Conservation (phyloP, 2,797 vertebrate genomes). For the Echeneis naucrates region DNA sequence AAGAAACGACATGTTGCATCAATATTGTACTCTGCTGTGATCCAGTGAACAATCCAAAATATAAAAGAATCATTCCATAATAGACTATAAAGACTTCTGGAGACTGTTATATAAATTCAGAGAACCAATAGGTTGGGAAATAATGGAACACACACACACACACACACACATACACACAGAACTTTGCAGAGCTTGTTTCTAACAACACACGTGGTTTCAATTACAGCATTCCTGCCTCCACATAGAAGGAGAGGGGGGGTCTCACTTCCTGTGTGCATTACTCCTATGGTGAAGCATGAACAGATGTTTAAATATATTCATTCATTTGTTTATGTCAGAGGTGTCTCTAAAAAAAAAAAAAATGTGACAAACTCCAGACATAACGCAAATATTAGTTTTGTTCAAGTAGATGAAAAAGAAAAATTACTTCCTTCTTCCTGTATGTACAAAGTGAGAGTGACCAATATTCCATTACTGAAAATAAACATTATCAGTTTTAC, state of each 20-base stretch:
- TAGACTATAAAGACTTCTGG: constrained; percentile 29
- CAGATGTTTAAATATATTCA: constrained; percentile 76
- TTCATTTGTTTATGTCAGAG: constrained; percentile 72
- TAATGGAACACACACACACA: constrained; percentile 26
- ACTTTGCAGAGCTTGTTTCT: constrained; percentile 66
- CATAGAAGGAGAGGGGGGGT: constrained; percentile 72
- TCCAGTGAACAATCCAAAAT: constrained; percentile 3
- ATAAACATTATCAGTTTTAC: background rate
- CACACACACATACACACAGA: background rate
- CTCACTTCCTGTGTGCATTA: constrained; percentile 77
- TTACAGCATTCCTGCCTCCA: constrained; percentile 82
- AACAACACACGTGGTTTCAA: constrained; percentile 82
- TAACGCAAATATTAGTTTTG: constrained; percentile 36
- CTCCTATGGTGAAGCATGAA: constrained; percentile 76
- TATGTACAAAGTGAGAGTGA: background rate
- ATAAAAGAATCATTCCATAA: constrained; percentile 16
- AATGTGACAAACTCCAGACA: constrained; percentile 57
- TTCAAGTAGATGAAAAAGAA: background rate
- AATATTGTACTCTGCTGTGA: background rate
- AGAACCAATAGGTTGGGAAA: constrained; percentile 50
- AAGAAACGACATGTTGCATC: background rate
- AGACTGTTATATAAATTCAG: constrained; percentile 55
- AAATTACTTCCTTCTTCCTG: background rate
- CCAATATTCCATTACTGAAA: background rate
- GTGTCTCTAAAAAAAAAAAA: constrained; percentile 66